phyloP scores from a whole-genome alignment of 1,140 invertebrate species.

The Saccostrea cuccullata region DNA sequence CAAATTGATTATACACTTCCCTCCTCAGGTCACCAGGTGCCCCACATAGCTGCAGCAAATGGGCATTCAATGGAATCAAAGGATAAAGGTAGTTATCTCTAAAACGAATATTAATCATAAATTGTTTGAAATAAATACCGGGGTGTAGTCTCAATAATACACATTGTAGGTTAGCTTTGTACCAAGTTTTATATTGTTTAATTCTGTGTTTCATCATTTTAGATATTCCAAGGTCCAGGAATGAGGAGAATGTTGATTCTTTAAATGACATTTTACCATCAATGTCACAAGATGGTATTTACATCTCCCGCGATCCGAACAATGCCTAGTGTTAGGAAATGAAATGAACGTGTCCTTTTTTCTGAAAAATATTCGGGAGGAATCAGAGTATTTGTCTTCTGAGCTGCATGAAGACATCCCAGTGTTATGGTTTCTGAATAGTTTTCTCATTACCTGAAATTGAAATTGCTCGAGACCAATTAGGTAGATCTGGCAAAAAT shows the following conservation, averaged over 20 bases:
- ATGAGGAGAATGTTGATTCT: background rate
- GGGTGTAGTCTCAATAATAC: no score
- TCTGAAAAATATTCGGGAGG: no score
- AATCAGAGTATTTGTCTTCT: no score
- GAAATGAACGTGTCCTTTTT: no score
- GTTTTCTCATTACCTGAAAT: no score
- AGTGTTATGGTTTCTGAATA: no score
- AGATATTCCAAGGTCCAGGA: background rate
- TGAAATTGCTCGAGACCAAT: no score
- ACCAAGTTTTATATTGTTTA: background rate
- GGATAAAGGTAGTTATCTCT: background rate
- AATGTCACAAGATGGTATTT: slow-evolving; percentile 9
- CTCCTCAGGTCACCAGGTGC: background rate
- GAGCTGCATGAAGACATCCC: no score
- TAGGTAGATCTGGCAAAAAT: no score
- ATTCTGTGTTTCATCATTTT: background rate
- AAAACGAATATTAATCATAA: background rate
- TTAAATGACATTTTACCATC: background rate
- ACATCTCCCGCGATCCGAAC: no score
- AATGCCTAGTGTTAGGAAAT: no score
- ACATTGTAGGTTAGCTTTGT: no score
- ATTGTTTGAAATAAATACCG: background rate
- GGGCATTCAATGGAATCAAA: background rate
- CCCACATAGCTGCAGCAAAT: background rate
- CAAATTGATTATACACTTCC: background rate